Percentiles rank a stretch among this genome's conserved stretches.
These are phyloP conservation scores for Phallusia fumigata DNA, from an alignment of 23 tunicate species.

Conservation along the genomic window DNA sequence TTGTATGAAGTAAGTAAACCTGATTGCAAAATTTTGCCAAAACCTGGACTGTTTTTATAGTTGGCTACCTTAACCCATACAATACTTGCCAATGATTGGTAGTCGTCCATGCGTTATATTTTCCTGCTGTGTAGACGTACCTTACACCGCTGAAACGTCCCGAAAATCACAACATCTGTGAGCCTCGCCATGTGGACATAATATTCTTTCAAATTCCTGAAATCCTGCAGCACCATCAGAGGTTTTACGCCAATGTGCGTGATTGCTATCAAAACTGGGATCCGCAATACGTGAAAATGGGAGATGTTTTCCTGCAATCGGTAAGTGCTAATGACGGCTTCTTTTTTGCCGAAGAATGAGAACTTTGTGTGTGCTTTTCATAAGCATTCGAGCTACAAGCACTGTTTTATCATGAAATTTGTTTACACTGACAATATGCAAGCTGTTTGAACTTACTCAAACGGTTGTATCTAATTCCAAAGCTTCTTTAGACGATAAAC, in stretches of 20 bases:
- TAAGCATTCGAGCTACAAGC: not conserved
- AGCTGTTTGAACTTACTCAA: no score
- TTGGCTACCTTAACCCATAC: no score
- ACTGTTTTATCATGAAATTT: no score
- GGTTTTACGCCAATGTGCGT: slow-evolving; percentile 64
- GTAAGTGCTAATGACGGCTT: slow-evolving; percentile 60
- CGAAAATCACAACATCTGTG: slow-evolving; percentile 72
- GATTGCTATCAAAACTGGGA: slow-evolving; percentile 77
- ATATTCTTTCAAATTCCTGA: slow-evolving; percentile 86
- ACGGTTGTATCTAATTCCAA: no score
- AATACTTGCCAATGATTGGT: no score
- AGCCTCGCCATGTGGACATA: slow-evolving; percentile 74
- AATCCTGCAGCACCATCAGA: slow-evolving; percentile 72
- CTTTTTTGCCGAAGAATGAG: not conserved
- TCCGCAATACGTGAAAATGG: slow-evolving; percentile 43
- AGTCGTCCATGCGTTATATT: no score
- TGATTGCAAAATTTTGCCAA: not conserved
- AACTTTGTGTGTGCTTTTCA: not conserved
- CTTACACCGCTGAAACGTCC: slow-evolving; percentile 65
- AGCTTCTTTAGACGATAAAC: no score
- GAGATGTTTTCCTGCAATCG: slow-evolving; percentile 80
- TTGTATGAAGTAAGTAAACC: slow-evolving; percentile 50
- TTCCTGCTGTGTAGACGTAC: slow-evolving; percentile 46
- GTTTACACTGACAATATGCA: no score
- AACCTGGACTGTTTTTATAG: not conserved